Evolutionary conservation across 2,888 invertebrate species (phyloP), one percentile per base, ranked within the genome.

Genomic region (Acanthosepion esculentum): DNA sequence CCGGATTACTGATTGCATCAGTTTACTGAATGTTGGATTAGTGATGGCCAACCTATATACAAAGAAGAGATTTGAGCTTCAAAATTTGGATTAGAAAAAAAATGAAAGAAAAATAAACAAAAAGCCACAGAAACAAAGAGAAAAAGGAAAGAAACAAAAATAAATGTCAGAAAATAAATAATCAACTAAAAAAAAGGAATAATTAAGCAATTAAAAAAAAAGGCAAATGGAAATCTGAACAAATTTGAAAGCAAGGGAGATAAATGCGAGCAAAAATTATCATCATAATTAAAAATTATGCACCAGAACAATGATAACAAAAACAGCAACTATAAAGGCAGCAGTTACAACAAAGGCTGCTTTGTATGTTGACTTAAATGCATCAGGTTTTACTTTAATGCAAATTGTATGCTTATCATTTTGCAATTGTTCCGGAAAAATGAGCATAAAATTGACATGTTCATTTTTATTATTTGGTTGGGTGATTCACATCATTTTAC

Each of bases 381-480:
- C 78, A 78, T 78, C 12, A 33, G n/a, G n/a, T n/a, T 78, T 78
- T 78, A 33, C n/a, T 78, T n/a, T 10, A 78, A 78, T 33, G 12
- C 78, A 78, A 78, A 78, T 78, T 78, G n/a, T 33, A 78, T n/a
- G 78, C 78, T 78, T 78, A 78, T 78, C n/a, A 78, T n/a, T n/a
- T 78, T 4, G n/a, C n/a, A 78, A 78, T 18, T n/a, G 78, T 78
- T 78, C 78, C n/a, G 78, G 78, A 78, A 78, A n/a, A 78, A 33
- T 78, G 78, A 78, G 78, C 78, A 78, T n/a, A 78, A 78, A n/a
- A 78, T 78, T 78, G 78, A 29, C 78, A 78, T 29, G 29, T 78
- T 78, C 78, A 78, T 78, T 78, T 78, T n/a, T 78, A 78, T n/a
- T 78, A 78, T 78, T 78, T 33, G 78, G 12, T 15, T n/a, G n/a